These are phyloP conservation scores for Eubucco bourcierii DNA, from an alignment of 2,113 vertebrate genomes.

Conservation along the genomic window DNA sequence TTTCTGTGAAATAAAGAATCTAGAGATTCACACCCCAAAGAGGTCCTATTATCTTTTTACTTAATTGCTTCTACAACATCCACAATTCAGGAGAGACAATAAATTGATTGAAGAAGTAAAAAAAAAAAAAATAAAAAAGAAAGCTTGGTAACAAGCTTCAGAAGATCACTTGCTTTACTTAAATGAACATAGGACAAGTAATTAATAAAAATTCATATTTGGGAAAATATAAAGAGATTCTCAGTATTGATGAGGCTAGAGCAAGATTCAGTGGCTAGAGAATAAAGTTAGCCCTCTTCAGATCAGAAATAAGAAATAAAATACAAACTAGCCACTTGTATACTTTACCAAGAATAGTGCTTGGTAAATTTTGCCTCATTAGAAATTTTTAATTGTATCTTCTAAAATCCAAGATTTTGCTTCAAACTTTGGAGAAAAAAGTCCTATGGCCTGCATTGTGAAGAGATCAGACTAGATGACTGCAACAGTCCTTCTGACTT, in stretches of 20 bases:
- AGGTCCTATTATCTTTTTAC: not conserved
- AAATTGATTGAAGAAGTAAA: not conserved
- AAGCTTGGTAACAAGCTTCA: not conserved
- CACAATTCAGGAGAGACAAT: not conserved
- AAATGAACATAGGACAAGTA: not conserved
- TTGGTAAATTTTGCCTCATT: not conserved
- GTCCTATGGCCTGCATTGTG: not conserved
- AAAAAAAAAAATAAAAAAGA: rapidly evolving
- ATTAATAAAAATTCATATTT: not conserved
- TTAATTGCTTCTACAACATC: not conserved
- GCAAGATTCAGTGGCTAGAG: not conserved
- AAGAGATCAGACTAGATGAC: not conserved
- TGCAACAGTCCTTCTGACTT: not conserved
- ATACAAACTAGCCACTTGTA: not conserved
- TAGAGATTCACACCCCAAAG: not conserved
- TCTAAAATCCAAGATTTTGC: rapidly evolving
- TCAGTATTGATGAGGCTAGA: not conserved
- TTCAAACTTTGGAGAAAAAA: not conserved
- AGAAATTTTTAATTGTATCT: not conserved
- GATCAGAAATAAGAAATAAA: not conserved
- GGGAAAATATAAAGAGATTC: not conserved
- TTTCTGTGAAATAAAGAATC: not conserved
- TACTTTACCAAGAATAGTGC: not conserved
- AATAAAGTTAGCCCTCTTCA: not conserved
- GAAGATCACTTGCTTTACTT: not conserved